Conservation (phyloP, 1,140 invertebrate genomes). For the Mylabris phalerata region DNA sequence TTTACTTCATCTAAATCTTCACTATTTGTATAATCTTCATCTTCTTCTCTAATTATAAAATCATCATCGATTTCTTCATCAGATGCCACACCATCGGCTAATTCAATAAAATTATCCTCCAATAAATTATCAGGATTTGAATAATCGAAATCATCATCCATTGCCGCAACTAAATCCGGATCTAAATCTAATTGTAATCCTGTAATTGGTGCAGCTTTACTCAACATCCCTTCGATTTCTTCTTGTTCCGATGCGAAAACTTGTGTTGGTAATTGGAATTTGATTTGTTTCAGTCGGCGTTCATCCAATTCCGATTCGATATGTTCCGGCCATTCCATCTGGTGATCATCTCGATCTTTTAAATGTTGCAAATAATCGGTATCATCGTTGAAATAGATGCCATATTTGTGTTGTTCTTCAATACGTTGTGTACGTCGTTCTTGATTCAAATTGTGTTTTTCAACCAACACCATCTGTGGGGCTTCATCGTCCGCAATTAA, state of each 20-base stretch:
- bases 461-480: constrained; percentile 58
- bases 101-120: constrained; percentile 85
- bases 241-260: constrained; percentile 87
- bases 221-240: constrained; percentile 82
- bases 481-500: constrained; percentile 79
- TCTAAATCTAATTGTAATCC: constrained; percentile 78
- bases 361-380: constrained; percentile 95
- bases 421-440: constrained; percentile 36
- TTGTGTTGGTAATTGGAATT: constrained; percentile 74
- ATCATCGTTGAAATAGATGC: constrained; percentile 93
- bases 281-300: constrained; percentile 32
- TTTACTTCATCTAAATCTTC: constrained; percentile 50
- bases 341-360: constrained; percentile 53
- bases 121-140: constrained; percentile 75
- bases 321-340: constrained; percentile 40
- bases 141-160: constrained; percentile 89
- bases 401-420: constrained; percentile 78
- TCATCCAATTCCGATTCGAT: constrained; percentile 40
- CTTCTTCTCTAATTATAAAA: constrained; percentile 28
- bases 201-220: constrained; percentile 74
- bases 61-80: constrained; percentile 33
- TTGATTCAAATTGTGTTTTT: no score
- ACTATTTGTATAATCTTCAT: constrained; percentile 37
- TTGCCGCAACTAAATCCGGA: constrained; percentile 85
- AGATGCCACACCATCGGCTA: constrained; percentile 60